A percentile compares a stretch with the other conserved stretches of the same genome.
Conservation (phyloP, 2,888 invertebrate genomes). For the Pandemis corylana region DNA sequence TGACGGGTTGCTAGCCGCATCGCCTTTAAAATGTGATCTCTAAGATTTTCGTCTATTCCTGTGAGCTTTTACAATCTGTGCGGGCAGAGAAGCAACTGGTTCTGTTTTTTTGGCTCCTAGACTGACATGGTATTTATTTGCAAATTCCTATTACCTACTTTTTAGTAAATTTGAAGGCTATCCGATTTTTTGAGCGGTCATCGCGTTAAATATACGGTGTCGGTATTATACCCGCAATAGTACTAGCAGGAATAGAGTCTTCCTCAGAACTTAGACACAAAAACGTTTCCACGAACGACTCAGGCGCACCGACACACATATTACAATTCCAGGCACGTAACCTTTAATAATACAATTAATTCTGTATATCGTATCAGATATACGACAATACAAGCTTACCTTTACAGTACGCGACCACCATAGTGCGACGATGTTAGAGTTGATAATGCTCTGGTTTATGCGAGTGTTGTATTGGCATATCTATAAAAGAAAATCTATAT, state of each 20-base stretch:
- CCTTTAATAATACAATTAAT: slow-evolving; percentile 82
- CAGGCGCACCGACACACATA: slow-evolving; percentile 61
- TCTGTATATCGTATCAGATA: slow-evolving; percentile 72
- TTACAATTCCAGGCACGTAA: slow-evolving; percentile 67
- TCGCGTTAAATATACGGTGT: no score
- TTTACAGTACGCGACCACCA: slow-evolving; percentile 44
- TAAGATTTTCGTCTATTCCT: no score
- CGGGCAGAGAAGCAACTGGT: no score
- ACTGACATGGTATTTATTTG: no score
- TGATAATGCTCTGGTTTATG: slow-evolving; percentile 41
- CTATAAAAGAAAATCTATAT: slow-evolving; percentile 62
- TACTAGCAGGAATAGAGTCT: slow-evolving; percentile 21
- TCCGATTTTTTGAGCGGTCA: no score
- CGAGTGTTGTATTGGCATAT: slow-evolving; percentile 43
- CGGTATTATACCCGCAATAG: background rate
- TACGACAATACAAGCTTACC: slow-evolving; percentile 48
- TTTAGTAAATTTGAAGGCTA: no score
- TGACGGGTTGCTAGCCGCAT: no score
- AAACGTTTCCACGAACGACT: slow-evolving; percentile 68
- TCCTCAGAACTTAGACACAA: slow-evolving; percentile 48
- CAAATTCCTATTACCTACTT: no score
- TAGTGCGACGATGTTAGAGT: slow-evolving; percentile 44
- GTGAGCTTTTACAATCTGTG: no score
- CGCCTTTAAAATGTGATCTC: no score
- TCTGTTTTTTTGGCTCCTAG: no score